Evolutionary conservation across 2,113 vertebrate genomes (phyloP).

Genomic region (Heloderma charlesbogerti): DNA sequence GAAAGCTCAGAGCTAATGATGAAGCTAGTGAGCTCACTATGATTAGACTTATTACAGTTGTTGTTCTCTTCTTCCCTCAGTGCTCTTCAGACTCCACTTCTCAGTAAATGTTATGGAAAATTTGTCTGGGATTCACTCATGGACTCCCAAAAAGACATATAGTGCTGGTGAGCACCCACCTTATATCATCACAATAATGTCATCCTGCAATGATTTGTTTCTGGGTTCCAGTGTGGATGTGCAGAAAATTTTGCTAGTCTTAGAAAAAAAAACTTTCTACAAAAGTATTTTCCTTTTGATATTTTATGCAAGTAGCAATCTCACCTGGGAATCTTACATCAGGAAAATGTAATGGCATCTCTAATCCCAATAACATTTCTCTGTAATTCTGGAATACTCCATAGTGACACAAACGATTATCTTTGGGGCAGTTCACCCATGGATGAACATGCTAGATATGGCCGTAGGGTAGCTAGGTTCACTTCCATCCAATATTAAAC

Average conservation of each 20-base stretch:
- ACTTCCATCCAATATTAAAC: background rate
- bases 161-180: background rate
- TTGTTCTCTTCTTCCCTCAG: too few species aligned
- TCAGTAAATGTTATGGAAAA: too few species aligned
- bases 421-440: background rate
- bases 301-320: background rate
- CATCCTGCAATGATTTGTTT: background rate
- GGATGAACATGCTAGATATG: background rate
- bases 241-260: background rate
- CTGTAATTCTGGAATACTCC: background rate
- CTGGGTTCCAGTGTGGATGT: background rate
- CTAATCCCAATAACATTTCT: background rate
- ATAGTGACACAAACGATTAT: background rate
- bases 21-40: background rate
- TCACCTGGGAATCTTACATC: background rate
- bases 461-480: background rate
- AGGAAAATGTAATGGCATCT: background rate
- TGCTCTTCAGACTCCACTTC: too few species aligned
- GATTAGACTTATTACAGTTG: too few species aligned
- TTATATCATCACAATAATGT: background rate
- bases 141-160: background rate
- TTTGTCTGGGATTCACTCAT: background rate
- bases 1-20: background rate
- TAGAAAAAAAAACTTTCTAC: background rate
- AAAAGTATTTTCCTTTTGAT: background rate